Conservation (phyloP, 1,140 invertebrate genomes). For the Papilio polytes region DNA sequence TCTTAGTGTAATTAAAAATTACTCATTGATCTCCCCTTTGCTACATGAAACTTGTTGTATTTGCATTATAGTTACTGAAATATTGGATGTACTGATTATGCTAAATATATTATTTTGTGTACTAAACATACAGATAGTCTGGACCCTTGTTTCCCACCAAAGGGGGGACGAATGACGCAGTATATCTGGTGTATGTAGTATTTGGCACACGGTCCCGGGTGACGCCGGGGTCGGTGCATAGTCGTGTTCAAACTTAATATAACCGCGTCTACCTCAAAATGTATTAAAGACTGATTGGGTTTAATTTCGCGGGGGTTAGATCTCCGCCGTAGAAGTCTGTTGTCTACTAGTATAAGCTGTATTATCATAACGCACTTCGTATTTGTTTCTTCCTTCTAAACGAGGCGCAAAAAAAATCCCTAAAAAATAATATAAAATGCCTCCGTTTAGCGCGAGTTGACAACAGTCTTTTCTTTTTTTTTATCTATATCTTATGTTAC, state of each 20-base stretch:
- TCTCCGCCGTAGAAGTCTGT: slow-evolving; percentile 78
- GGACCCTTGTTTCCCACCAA: slow-evolving; percentile 13
- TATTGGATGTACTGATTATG: background rate
- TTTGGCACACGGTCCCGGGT: slow-evolving; percentile 59
- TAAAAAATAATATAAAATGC: slow-evolving; percentile 42
- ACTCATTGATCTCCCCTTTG: slow-evolving; percentile 58
- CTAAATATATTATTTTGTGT: background rate
- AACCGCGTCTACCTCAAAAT: slow-evolving; percentile 80
- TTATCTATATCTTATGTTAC: slow-evolving; percentile 76
- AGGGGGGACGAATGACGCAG: slow-evolving; percentile 46
- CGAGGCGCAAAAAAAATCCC: slow-evolving; percentile 27
- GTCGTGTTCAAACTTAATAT: slow-evolving; percentile 67
- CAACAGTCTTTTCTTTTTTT: slow-evolving; percentile 73
- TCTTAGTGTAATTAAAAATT: slow-evolving; percentile 63
- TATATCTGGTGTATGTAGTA: slow-evolving; percentile 63
- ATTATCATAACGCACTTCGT: slow-evolving; percentile 51
- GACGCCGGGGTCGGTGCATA: slow-evolving; percentile 41
- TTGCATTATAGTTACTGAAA: background rate
- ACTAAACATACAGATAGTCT: background rate
- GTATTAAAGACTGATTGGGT: slow-evolving; percentile 76
- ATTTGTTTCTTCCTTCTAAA: slow-evolving; percentile 43
- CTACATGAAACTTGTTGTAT: slow-evolving; percentile 39
- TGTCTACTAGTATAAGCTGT: slow-evolving; percentile 71
- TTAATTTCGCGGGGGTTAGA: slow-evolving; percentile 75
- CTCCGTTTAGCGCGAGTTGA: slow-evolving; percentile 51